phyloP scores from a whole-genome alignment of 92 coral and sea anemone species.

The Porites divaricata region DNA sequence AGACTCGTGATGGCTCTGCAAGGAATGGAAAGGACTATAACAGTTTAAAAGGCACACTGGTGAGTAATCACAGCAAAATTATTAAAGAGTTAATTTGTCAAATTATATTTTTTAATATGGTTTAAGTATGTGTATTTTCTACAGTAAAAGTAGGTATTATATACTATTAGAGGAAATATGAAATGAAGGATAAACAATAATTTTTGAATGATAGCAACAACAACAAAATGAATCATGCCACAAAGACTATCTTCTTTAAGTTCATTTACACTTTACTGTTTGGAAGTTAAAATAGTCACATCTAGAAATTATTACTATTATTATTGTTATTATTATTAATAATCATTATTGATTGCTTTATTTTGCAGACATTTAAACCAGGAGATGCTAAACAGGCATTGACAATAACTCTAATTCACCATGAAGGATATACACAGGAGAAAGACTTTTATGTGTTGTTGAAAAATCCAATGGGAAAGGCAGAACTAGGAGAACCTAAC shows the following conservation, averaged over 20 bases:
- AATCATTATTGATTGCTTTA: too few relatives aligned
- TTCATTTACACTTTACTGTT: too few relatives aligned
- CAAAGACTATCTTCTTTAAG: too few relatives aligned
- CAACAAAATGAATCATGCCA: too few relatives aligned
- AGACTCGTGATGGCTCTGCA: slow-evolving; percentile 89
- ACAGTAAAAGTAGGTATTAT: too few relatives aligned
- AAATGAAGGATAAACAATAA: too few relatives aligned
- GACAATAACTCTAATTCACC: slow-evolving; percentile 61
- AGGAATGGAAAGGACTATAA: slow-evolving; percentile 76
- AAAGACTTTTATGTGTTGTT: slow-evolving; percentile 79
- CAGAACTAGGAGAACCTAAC: slow-evolving; percentile 85
- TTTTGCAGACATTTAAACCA: slow-evolving; percentile 61
- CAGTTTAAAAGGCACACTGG: slow-evolving; percentile 78
- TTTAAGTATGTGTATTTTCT: too few relatives aligned
- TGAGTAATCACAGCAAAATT: slow-evolving; percentile 12
- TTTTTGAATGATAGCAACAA: too few relatives aligned
- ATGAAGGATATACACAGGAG: slow-evolving; percentile 63
- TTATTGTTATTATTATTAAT: neutral
- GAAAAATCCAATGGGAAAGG: slow-evolving; percentile 66
- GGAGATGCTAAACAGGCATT: slow-evolving; percentile 64
- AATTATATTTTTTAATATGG: too few relatives aligned
- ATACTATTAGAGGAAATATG: too few relatives aligned
- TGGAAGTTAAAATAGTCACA: neutral
- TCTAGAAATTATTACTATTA: too few relatives aligned
- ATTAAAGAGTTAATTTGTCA: too few relatives aligned